phyloP scores from a whole-genome alignment of 2,888 invertebrate species.

The Machimus atricapillus region DNA sequence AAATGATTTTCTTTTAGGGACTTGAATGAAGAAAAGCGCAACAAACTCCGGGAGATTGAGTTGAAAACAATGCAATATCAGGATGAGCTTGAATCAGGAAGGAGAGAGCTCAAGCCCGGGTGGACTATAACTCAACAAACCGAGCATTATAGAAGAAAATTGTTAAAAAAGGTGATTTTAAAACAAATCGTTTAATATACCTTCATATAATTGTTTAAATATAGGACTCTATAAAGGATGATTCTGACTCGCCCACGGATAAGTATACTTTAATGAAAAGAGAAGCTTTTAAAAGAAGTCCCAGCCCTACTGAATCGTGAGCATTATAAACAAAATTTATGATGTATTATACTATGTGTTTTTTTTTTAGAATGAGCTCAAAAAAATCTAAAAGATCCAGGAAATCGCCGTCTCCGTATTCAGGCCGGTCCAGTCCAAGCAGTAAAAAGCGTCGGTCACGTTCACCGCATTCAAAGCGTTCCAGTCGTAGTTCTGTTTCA shows the following conservation, averaged over 20 bases:
- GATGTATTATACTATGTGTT: conserved; percentile 3
- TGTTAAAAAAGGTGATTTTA: conserved; percentile 78
- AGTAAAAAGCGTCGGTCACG: conserved; percentile 61
- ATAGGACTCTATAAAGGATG: conserved; percentile 42
- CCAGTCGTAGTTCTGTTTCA: conserved; percentile 58
- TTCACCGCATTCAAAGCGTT: conserved; percentile 61
- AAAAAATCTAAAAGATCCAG: conserved; percentile 52
- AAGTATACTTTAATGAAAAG: conserved; percentile 48
- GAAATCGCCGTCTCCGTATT: conserved; percentile 54
- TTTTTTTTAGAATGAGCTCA: conserved; percentile 44
- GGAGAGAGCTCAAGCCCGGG: conserved; percentile 73
- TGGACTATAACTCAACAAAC: conserved; percentile 84
- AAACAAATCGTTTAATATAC: background rate
- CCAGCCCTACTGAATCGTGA: conserved; percentile 51
- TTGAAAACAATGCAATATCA: conserved; percentile 94
- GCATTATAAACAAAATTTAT: background rate
- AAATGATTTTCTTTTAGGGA: conserved; percentile 60
- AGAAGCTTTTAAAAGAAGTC: conserved; percentile 50
- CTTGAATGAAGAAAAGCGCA: conserved; percentile 74
- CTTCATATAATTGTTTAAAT: background rate
- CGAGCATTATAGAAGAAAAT: conserved; percentile 87
- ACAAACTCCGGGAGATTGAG: conserved; percentile 88
- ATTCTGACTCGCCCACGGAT: conserved; percentile 51
- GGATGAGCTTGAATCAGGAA: conserved; percentile 92
- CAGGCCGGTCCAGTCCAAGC: conserved; percentile 56